Percentiles rank a stretch among this genome's conserved stretches.
These are phyloP conservation scores for Amblyteles armatorius DNA, from an alignment of 2,888 invertebrate genomes.

Conservation along the genomic window DNA sequence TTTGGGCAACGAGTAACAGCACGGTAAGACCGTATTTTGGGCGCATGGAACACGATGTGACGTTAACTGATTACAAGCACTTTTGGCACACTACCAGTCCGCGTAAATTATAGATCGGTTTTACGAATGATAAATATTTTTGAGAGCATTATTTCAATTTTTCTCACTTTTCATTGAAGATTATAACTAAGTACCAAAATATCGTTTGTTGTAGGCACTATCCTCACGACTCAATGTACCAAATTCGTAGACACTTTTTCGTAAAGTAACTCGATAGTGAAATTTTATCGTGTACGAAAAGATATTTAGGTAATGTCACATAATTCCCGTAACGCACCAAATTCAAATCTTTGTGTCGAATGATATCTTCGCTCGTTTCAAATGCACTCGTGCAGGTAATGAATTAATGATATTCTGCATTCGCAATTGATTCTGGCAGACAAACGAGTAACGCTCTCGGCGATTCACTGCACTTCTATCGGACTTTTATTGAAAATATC, in stretches of 20 bases:
- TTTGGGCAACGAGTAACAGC: constrained; percentile 22
- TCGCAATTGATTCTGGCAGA: constrained; percentile 45
- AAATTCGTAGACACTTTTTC: not conserved
- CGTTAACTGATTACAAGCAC: not conserved
- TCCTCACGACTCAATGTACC: not conserved
- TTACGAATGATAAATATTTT: not conserved
- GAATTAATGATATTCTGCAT: constrained; percentile 31
- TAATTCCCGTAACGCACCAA: constrained; percentile 6
- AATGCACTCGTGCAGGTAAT: constrained; percentile 58
- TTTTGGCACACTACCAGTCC: not conserved
- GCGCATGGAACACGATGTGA: constrained; percentile 11
- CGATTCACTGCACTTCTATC: constrained; percentile 1
- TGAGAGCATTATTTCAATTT: not conserved
- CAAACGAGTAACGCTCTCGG: constrained; percentile 20
- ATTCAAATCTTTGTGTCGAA: constrained; percentile 8
- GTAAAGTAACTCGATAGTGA: not conserved
- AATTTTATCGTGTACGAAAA: not conserved
- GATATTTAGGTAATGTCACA: constrained; percentile 4
- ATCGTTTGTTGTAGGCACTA: not conserved
- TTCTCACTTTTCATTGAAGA: not conserved
- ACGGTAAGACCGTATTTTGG: not conserved
- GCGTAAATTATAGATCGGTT: not conserved
- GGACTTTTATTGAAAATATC: not conserved
- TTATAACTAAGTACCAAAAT: not conserved
- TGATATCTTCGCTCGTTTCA: constrained; percentile 13